These are phyloP conservation scores for Diabrotica undecimpunctata DNA, from an alignment of 1,140 invertebrate species.

Conservation along the genomic window DNA sequence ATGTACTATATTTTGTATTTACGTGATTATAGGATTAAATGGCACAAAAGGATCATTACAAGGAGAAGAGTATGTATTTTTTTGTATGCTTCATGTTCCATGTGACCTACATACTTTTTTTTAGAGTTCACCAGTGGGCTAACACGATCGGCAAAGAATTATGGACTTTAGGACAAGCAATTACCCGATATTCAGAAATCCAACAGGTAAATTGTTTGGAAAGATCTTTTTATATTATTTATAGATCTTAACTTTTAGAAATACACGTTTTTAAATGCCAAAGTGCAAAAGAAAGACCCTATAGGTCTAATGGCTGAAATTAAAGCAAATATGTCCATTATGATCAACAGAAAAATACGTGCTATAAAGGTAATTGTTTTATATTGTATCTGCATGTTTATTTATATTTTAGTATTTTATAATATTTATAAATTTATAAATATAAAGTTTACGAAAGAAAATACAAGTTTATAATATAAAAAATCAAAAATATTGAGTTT, in stretches of 20 bases:
- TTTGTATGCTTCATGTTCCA: background rate
- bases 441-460: background rate
- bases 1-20: background rate
- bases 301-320: slow-evolving; percentile 69
- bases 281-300: slow-evolving; percentile 71
- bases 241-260: slow-evolving; percentile 52
- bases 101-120: slow-evolving; percentile 6
- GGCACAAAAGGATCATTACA: slow-evolving; percentile 23
- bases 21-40: background rate
- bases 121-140: slow-evolving; percentile 43
- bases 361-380: slow-evolving; percentile 61
- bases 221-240: slow-evolving; percentile 12
- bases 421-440: background rate
- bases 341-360: slow-evolving; percentile 79
- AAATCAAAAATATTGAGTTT: too few relatives aligned
- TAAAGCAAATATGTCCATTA: slow-evolving; percentile 67
- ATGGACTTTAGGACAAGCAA: slow-evolving; percentile 37
- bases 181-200: slow-evolving; percentile 42
- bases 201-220: slow-evolving; percentile 31
- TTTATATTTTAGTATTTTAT: slow-evolving; percentile 16
- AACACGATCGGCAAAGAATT: slow-evolving; percentile 41
- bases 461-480: background rate
- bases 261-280: slow-evolving; percentile 70
- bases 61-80: slow-evolving; percentile 33
- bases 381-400: background rate